Base-by-base conservation (phyloP, 2,888 invertebrate genomes). In the Dendrolimus houi region DNA sequence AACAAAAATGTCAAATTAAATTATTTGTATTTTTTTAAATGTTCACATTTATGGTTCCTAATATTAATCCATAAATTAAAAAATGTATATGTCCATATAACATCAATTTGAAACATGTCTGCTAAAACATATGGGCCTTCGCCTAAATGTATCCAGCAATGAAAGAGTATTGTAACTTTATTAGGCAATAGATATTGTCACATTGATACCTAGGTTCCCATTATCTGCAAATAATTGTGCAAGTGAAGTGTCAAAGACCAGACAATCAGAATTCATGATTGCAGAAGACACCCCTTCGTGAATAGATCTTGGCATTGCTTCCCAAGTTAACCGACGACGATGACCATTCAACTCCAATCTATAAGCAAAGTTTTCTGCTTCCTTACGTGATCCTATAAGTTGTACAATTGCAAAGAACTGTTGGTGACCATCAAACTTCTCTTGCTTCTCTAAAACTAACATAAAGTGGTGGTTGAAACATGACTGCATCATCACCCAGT, bases 401-500 rank as follows among this genome's bases (percentile, higher is more conserved):
- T 99, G 99, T 52, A 99, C 99, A 75, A 99, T 99, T 29, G 99
- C 99, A 91, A 97, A 98, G 84, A 98, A 98, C 79, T 98, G 97
- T 74, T 97, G 97, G 77, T 97, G 97, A 1, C 97, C 98, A 90
- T 99, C 98, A 83, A 95, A 97, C 81, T 99, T 99, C 76, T 98
- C 98, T 87, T 98, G 98, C 81, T 99, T 99, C 82, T 99, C 99
- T 56, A 99, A 92, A 52, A 99, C 99, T 66, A 99, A 93, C 99
- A 99, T 99, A 79, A 99, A 99, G 85, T 99, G 98, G 80, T 98
- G 98, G 58, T 98, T 98, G 83, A 99, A 99, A 86, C 99, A 99
- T 41, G 98, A 98, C 89, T 99, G 99, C 99, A 99, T 99, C 99
- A 99, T 99, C 6, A 98, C 98, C 99, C 99, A 99, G 85, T 99